phyloP scores from a whole-genome alignment of 1,140 invertebrate species.

The Tenebrio molitor region DNA sequence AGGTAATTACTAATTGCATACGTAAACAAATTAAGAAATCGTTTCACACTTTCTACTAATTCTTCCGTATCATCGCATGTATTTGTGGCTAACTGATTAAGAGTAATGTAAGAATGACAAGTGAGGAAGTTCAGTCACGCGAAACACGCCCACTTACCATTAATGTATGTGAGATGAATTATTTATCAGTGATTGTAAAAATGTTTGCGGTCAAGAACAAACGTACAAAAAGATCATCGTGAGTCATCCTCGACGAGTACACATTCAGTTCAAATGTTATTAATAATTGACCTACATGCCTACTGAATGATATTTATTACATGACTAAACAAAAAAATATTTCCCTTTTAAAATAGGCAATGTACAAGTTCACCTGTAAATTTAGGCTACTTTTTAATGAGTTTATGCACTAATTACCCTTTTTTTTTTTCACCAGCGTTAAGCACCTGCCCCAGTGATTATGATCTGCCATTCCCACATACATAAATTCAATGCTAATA shows the following conservation, averaged over 20 bases:
- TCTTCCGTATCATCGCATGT: not conserved
- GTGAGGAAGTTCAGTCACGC: conserved; percentile 21
- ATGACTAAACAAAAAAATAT: not conserved
- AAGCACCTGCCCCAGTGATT: too few relatives aligned
- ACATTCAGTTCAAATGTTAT: conserved; percentile 29
- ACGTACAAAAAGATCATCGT: conserved; percentile 21
- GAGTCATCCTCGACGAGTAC: not conserved
- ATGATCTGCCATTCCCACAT: too few relatives aligned
- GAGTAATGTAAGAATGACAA: conserved; percentile 12
- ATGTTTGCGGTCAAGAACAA: conserved; percentile 31
- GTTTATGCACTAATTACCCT: too few relatives aligned
- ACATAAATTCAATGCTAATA: too few relatives aligned
- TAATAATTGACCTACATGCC: conserved; percentile 24
- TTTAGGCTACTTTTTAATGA: too few relatives aligned
- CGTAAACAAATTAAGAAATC: too few relatives aligned
- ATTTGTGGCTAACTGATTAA: conserved; percentile 4
- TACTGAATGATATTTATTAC: not conserved
- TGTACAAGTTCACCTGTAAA: too few relatives aligned
- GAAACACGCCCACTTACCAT: conserved; percentile 16
- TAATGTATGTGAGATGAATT: conserved; percentile 15
- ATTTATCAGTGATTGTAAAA: conserved; percentile 29
- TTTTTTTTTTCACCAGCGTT: too few relatives aligned
- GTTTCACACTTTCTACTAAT: not conserved
- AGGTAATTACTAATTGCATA: too few relatives aligned
- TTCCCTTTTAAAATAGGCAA: not conserved